Base-by-base conservation (phyloP, 2,797 vertebrate genomes). In the Halcyon chelicuti region DNA sequence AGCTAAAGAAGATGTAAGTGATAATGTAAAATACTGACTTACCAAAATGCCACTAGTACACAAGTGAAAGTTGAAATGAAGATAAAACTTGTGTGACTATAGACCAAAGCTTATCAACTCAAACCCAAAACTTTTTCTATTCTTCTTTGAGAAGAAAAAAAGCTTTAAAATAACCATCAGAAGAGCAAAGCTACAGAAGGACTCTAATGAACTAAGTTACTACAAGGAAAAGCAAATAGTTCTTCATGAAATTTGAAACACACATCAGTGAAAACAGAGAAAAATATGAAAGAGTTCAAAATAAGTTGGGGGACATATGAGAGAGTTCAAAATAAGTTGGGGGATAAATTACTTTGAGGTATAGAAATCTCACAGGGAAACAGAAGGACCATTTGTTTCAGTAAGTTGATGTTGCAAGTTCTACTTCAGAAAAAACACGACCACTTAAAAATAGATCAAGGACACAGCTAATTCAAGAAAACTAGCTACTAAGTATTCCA, bases 271-370 rank as follows among this genome's bases (percentile, higher is more conserved):
- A 72, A 71, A 91, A 81, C 33, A 57, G 26, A 47, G 49, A 51
- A 51, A 28, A 51, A 26, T 49, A 49, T 28, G 49, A 51, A 16
- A 67, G 51, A 88, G 63, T 91, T 82, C 73, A 94, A 85, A 94
- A 91, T 73, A 96, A 96, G 91, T 90, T 1, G 28, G 58, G 75
- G 90, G 66, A 91, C 65, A 95, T 51, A 51, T 51, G 25, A 51
- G 16, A 73, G 54, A 90, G 70, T 90, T 82, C 67, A 94, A 86
- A 94, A 90, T 73, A 96, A 96, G 91, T 88, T 1, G 28, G 58
- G 75, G 90, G 66, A 91, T 65, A 95, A 95, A 96, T 94, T 96
- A 81, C 91, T 96, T 91, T 90, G 88, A 88, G 88, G 42, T 91
- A 77, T 39, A 80, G 84, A 95, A 97, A 83, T 85, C 84, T 95